Evolutionary conservation across 2,113 vertebrate species (phyloP), one percentile per base, ranked within the genome.

Genomic region (Oreochromis spilurus): DNA sequence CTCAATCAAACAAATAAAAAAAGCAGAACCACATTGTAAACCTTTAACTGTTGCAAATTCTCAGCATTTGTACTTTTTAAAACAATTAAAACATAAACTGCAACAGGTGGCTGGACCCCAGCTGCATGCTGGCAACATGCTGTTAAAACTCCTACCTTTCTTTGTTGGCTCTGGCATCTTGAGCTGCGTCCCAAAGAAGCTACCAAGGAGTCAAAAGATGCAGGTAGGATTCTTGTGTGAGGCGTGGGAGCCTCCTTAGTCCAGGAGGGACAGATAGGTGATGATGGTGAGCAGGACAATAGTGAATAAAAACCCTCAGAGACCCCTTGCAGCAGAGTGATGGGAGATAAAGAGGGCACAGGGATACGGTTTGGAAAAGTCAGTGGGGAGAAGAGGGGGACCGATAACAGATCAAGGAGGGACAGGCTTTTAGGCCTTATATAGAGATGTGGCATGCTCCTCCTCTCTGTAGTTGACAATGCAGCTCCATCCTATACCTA

Each of bases 161-260:
- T 96, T 97, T 84, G 95, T 95, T 85, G 96, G 96, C 95, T 97
- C 97, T 94, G 96, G 97, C 97, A 97, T 97, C 93, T 94, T 96
- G 95, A 95, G 94, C 92, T 92, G 84, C 26, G 87, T 94, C 92
- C 92, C 92, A 84, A 89, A 84, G 80, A 90, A 92, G 87, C 72
- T 70, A 43, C 84, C 58, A 57, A 84, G 29, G 80, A 82, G 72
- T 93, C 77, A 94, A 87, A 83, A 86, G 86, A 34, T 84, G 90
- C 84, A 82, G 89, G 84, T 87, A 87, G 62, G 86, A 83, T 84
- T 62, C 79, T 78, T 81, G 92, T 82, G 89, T 82, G 65, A 84
- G 67, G 40, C 8, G 65, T 50, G 43, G 83, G 50, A 77, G 77
- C 85, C 84, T 88, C 88, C 83, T 94, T 57, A 87, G 93, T 94